A percentile compares a stretch with the other conserved stretches of the same genome.
phyloP scores from a whole-genome alignment of 2,797 vertebrate genomes.

The Clarias fuscus region DNA sequence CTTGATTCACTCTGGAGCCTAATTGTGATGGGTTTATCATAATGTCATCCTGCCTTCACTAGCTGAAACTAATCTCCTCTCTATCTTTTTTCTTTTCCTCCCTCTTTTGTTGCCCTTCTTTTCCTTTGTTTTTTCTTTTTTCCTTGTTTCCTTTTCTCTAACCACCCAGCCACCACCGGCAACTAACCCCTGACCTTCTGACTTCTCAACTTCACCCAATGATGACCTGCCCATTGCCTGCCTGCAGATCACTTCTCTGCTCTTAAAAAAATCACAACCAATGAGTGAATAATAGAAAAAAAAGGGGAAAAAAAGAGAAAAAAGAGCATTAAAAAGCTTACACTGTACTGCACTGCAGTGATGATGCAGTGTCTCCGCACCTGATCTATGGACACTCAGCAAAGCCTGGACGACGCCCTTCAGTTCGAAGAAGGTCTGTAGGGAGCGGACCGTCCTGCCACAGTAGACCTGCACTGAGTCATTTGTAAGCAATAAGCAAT shows the following conservation, averaged over 20 bases:
- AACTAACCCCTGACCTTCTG: slow-evolving; percentile 97
- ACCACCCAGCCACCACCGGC: slow-evolving; percentile 92
- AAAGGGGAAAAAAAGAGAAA: slow-evolving; percentile 32
- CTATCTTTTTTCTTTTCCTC: slow-evolving; percentile 80
- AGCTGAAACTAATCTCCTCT: slow-evolving; percentile 95
- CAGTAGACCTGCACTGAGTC: slow-evolving; percentile 91
- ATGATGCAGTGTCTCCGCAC: slow-evolving; percentile 82
- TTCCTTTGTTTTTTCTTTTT: slow-evolving; percentile 70
- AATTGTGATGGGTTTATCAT: slow-evolving; percentile 88
- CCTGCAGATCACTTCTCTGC: slow-evolving; percentile 92
- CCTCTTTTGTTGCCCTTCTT: slow-evolving; percentile 74
- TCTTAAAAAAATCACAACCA: slow-evolving; percentile 72
- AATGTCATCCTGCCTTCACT: slow-evolving; percentile 92
- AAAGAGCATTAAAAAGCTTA: slow-evolving; percentile 67
- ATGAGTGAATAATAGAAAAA: slow-evolving; percentile 55
- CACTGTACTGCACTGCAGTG: slow-evolving; percentile 81
- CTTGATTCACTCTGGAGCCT: slow-evolving; percentile 67
- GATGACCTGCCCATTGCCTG: slow-evolving; percentile 92
- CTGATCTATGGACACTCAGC: slow-evolving; percentile 74
- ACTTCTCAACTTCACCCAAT: slow-evolving; percentile 94
- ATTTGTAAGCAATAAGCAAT: slow-evolving; percentile 94
- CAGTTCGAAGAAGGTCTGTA: slow-evolving; percentile 12
- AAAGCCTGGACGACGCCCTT: slow-evolving; percentile 36
- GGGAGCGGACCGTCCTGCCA: slow-evolving; percentile 66
- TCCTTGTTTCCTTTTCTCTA: slow-evolving; percentile 74